Conservation (phyloP, 2,888 invertebrate species). For the Thera obeliscata region DNA sequence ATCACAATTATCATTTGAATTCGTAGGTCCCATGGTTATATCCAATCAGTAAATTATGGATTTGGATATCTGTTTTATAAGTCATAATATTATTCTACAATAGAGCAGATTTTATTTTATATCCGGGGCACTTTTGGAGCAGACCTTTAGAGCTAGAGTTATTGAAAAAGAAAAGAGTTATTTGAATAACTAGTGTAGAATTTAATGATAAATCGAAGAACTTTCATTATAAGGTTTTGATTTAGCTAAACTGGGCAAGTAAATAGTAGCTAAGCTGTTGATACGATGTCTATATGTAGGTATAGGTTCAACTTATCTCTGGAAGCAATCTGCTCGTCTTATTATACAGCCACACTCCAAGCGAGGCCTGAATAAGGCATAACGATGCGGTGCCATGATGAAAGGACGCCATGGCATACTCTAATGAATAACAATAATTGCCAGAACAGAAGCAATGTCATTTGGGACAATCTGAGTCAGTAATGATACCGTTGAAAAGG, state of each 20-base stretch:
- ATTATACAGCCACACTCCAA: constrained; percentile 63
- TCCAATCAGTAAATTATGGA: too few species aligned
- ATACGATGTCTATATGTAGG: not conserved
- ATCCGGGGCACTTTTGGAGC: too few species aligned
- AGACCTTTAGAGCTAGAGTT: too few species aligned
- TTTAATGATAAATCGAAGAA: too few species aligned
- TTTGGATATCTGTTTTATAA: too few species aligned
- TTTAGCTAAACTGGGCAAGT: too few species aligned
- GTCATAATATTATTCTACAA: too few species aligned
- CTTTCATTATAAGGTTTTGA: too few species aligned
- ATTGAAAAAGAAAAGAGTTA: too few species aligned
- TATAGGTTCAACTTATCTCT: constrained; percentile 3
- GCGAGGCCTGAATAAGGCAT: constrained; percentile 68
- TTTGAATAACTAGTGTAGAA: too few species aligned
- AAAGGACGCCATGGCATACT: constrained; percentile 62
- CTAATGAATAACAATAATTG: constrained; percentile 79
- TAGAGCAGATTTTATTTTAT: too few species aligned
- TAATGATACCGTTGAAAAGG: constrained; percentile 41
- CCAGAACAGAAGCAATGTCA: constrained; percentile 52
- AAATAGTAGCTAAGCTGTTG: not conserved
- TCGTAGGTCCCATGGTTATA: not conserved
- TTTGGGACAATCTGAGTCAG: constrained; percentile 53
- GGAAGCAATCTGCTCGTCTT: constrained; percentile 41
- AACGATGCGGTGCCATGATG: constrained; percentile 67
- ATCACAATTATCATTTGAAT: not conserved